Conservation (phyloP, 2,888 invertebrate species). For the Tenodera sinensis region DNA sequence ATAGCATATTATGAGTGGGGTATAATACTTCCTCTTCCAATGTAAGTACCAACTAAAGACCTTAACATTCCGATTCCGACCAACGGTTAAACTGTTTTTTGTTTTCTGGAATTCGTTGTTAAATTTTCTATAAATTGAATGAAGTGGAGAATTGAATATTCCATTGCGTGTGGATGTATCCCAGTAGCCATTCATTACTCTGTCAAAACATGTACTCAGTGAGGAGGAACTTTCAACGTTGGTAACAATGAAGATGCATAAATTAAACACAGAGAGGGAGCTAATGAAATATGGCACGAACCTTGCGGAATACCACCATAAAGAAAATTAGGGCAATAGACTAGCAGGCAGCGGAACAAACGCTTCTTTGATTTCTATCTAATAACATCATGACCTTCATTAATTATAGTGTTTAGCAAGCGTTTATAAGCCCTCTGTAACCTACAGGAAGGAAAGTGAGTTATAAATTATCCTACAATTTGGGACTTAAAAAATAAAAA, state of each 20-base stretch:
- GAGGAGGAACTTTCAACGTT: background rate
- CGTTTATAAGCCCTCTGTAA: no score
- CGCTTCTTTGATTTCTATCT: background rate
- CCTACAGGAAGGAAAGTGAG: no score
- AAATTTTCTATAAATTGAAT: no score
- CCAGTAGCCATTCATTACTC: background rate
- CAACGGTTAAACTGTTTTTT: no score
- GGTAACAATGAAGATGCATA: background rate
- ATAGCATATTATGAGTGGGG: no score
- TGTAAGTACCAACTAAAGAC: no score
- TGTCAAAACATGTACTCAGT: background rate
- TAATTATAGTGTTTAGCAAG: background rate
- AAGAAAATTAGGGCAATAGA: background rate
- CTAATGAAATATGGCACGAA: background rate
- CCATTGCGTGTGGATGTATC: background rate
- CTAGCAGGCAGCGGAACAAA: background rate
- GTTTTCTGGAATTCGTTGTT: no score
- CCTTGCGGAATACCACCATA: background rate
- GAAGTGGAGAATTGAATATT: background rate
- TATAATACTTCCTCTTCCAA: no score
- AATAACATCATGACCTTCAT: background rate
- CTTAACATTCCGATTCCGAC: no score
- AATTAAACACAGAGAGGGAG: background rate
- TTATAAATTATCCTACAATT: no score
- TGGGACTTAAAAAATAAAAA: no score